Conservation (phyloP, 2,888 invertebrate species). For the Euproctis similis region DNA sequence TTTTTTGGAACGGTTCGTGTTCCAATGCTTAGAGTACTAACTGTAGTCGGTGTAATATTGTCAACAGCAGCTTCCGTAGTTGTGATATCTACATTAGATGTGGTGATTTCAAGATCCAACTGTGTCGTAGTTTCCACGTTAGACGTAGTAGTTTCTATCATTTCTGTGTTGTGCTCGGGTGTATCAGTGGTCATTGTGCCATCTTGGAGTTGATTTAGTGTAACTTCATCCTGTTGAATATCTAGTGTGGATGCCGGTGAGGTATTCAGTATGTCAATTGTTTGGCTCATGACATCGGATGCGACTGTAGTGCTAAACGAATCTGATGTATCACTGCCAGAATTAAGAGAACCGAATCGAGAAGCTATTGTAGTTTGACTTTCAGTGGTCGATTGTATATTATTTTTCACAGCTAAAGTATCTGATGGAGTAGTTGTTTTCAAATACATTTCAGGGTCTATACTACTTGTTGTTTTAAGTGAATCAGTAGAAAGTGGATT, state of each 20-base stretch:
- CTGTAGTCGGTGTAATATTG: constrained; percentile 35
- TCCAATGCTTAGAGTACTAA: constrained; percentile 32
- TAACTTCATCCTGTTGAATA: constrained; percentile 11
- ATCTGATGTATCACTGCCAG: constrained; percentile 12
- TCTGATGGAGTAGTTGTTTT: constrained; percentile 18
- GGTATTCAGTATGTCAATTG: constrained; percentile 15
- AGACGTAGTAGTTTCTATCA: constrained; percentile 26
- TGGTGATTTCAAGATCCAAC: constrained; percentile 28
- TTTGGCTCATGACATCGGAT: constrained; percentile 10
- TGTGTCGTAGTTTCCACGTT: constrained; percentile 35
- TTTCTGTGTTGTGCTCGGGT: constrained; percentile 12
- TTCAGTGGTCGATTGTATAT: constrained; percentile 13
- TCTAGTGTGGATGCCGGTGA: constrained; percentile 23
- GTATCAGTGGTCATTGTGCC: constrained; percentile 6
- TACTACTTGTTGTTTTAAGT: constrained; percentile 22
- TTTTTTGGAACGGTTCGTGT: constrained; percentile 68
- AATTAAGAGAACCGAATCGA: constrained; percentile 13
- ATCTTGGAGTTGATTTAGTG: constrained; percentile 18
- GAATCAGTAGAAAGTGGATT: constrained; percentile 21
- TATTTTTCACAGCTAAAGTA: constrained; percentile 4
- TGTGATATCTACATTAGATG: constrained; percentile 23
- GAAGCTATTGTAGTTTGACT: constrained; percentile 10
- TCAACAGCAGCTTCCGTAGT: constrained; percentile 30
- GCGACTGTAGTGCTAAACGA: constrained; percentile 12
- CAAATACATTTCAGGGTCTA: constrained; percentile 8